These are phyloP conservation scores for Loripinus fragilis DNA, from an alignment of 2,888 invertebrate species.

Conservation along the genomic window DNA sequence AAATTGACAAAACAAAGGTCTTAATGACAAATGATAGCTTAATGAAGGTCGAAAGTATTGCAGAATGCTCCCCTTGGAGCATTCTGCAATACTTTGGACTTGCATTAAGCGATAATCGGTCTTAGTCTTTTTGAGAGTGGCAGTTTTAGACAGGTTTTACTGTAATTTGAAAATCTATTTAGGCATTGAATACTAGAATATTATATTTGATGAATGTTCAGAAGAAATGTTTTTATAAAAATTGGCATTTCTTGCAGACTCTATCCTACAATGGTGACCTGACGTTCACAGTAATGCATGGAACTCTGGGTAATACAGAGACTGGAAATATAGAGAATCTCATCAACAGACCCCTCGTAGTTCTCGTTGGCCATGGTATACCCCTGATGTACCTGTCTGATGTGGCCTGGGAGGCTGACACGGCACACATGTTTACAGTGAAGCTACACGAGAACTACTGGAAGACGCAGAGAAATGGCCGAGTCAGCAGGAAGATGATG, in stretches of 20 bases:
- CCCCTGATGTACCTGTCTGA: slow-evolving; percentile 63
- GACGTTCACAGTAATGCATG: slow-evolving; percentile 89
- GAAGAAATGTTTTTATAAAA: neutral
- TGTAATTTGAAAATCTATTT: too few species aligned
- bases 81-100: too few species aligned
- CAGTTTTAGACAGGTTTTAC: too few species aligned
- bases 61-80: too few species aligned
- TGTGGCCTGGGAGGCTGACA: slow-evolving; percentile 35
- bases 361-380: slow-evolving; percentile 89
- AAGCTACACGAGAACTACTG: slow-evolving; percentile 76
- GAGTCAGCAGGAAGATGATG: slow-evolving; percentile 90
- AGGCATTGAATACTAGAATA: too few species aligned
- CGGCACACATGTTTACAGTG: slow-evolving; percentile 54
- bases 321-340: slow-evolving; percentile 64
- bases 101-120: too few species aligned
- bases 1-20: too few species aligned
- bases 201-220: too few species aligned
- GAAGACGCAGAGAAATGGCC: slow-evolving; percentile 44
- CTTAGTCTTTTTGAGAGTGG: too few species aligned
- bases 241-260: slow-evolving; percentile 85
- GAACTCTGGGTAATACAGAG: slow-evolving; percentile 64
- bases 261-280: slow-evolving; percentile 96
- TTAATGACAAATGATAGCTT: too few species aligned
- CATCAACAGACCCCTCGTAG: slow-evolving; percentile 89
- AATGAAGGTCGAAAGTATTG: too few species aligned